phyloP scores from a whole-genome alignment of 2,113 vertebrate species.

The Podarcis cretensis region DNA sequence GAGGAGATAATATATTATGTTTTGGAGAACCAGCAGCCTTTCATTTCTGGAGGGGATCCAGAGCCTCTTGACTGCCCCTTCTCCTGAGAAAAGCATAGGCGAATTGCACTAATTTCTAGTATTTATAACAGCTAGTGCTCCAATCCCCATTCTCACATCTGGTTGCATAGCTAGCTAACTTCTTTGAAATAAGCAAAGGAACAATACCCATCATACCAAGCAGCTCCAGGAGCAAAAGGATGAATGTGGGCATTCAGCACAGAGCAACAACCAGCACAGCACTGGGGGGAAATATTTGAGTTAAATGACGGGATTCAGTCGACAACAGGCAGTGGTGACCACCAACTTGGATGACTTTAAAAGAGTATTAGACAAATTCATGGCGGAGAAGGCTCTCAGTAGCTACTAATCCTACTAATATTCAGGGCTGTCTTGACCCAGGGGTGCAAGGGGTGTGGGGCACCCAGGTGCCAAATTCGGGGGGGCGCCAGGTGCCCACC shows the following conservation, averaged over 20 bases:
- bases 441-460: no score
- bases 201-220: no score
- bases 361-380: no score
- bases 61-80: neutral
- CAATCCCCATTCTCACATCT: neutral
- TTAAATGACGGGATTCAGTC: no score
- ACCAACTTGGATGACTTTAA: no score
- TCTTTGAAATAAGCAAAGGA: neutral
- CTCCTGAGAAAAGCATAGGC: neutral
- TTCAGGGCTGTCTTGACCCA: no score
- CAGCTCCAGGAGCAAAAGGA: neutral
- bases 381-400: no score
- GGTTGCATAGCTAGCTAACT: neutral
- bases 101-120: no score
- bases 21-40: neutral
- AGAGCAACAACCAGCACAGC: neutral
- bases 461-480: no score
- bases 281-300: neutral
- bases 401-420: no score
- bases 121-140: neutral
- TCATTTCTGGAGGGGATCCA: neutral
- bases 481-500: no score
- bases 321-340: no score
- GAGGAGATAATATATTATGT: neutral
- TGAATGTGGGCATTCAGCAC: neutral